Evolutionary conservation across 2,797 vertebrate species (phyloP), one percentile per base, ranked within the genome.

Genomic region (Sphenodon punctatus): DNA sequence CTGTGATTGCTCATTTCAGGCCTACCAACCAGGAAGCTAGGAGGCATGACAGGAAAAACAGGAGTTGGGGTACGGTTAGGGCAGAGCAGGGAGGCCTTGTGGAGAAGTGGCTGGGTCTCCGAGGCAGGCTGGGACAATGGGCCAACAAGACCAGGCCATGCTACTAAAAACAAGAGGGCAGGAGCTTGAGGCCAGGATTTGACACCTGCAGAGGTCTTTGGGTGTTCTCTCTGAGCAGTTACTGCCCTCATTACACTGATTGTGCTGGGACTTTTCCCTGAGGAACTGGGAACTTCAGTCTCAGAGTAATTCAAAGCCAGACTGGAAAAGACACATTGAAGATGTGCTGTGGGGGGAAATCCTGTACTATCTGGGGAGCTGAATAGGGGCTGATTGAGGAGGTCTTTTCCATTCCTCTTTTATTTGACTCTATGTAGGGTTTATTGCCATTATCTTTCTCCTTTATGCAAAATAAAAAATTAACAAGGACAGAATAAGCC

Each of bases 391-490:
- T 1, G 2, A 59, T 46, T 66, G 73, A 2, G 0, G 61, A 63
- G 27, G 30, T 67, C 42, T 55, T 53, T 12, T 20, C 60, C 0
- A 1, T 30, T 32, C 8, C 63, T 80, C 49, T 10, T 64, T 55
- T 39, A 8, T 4, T 25, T 55, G 45, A 45, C 23, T 48, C 67
- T 69, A 23, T 4, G 1, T 14, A 74, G 83, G 89, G 74, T 86
- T 92, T 91, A 85, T 78, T 87, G 64, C 49, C 76, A 80, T 93
- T 91, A 93, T 91, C 78, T 80, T 88, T 78, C 68, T 90, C 79
- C 53, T 92, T 93, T 80, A 87, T 85, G 61, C 53, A 80, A 91
- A 84, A 94, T 94, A 85, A 94, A 93, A 93, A 75, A 90, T 94
- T 93, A 92, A 93, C 63, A 10, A 88, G 89, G 92, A 84, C 90